Percentiles rank a stretch among this genome's conserved stretches.
Conservation (phyloP, 2,797 vertebrate genomes). For the Galaxias olidus region DNA sequence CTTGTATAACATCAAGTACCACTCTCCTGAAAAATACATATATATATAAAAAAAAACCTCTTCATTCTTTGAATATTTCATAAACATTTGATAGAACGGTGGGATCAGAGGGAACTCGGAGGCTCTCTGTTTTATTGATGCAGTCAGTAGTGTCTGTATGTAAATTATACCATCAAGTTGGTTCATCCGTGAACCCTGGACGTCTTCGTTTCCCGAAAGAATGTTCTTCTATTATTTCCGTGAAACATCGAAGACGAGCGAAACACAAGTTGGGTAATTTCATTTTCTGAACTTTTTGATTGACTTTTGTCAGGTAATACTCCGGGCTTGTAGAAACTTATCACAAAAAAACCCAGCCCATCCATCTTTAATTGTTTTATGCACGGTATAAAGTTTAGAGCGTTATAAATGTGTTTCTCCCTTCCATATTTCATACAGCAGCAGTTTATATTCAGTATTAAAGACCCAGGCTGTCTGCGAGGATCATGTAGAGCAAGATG, state of each 20-base stretch:
- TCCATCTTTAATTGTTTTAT: too few species aligned
- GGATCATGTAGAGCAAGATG: too few species aligned
- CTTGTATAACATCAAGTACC: slow-evolving; percentile 21
- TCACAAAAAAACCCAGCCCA: too few species aligned
- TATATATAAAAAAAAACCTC: slow-evolving; percentile 37
- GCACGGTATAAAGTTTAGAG: too few species aligned
- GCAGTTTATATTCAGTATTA: too few species aligned
- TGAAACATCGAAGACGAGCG: not conserved
- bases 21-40: slow-evolving; percentile 2
- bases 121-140: slow-evolving; percentile 46
- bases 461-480: too few species aligned
- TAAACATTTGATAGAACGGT: slow-evolving; percentile 24
- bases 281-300: slow-evolving; percentile 1
- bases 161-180: slow-evolving; percentile 54
- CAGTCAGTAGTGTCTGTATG: slow-evolving; percentile 60
- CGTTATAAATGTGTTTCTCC: too few species aligned
- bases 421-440: too few species aligned
- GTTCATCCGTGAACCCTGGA: slow-evolving; percentile 46
- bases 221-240: slow-evolving; percentile 40
- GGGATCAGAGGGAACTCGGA: slow-evolving; percentile 9
- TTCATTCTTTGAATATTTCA: slow-evolving; percentile 42
- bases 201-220: slow-evolving; percentile 48
- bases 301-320: slow-evolving; percentile 1
- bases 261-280: not conserved
- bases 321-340: slow-evolving; percentile 1